Conservation (phyloP, 2,888 invertebrate species). For the Mesodorylaimus sp. region DNA sequence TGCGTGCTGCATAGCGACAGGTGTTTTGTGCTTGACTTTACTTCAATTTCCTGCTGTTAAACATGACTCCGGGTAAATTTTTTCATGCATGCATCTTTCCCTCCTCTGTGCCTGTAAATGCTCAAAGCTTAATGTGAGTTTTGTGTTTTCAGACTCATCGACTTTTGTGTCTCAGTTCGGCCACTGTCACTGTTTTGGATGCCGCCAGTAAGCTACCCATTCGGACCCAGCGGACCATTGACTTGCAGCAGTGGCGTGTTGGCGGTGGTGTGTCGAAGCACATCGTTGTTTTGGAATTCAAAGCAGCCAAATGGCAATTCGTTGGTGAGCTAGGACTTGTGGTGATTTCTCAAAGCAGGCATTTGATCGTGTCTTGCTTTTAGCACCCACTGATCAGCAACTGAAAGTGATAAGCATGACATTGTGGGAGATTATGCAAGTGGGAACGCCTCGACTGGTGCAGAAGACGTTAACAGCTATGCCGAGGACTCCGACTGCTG, state of each 20-base stretch:
- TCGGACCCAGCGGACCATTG: slow-evolving; percentile 40
- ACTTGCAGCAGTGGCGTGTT: slow-evolving; percentile 44
- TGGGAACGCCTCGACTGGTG: slow-evolving; percentile 20
- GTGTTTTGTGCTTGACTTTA: not conserved
- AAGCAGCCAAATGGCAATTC: slow-evolving; percentile 41
- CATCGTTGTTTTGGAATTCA: slow-evolving; percentile 43
- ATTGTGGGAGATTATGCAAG: slow-evolving; percentile 46
- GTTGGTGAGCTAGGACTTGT: slow-evolving; percentile 10
- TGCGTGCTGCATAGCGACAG: not conserved
- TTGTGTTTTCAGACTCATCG: slow-evolving; percentile 37
- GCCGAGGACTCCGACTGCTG: not conserved
- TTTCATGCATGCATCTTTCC: no score
- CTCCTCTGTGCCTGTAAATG: no score
- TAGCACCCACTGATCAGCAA: slow-evolving; percentile 41
- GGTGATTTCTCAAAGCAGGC: no score
- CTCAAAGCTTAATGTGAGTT: no score
- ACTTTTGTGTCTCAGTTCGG: slow-evolving; percentile 41
- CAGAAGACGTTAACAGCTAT: not conserved
- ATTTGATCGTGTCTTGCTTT: no score
- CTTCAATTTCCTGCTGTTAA: not conserved
- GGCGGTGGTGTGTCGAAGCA: slow-evolving; percentile 45
- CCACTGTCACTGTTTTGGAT: slow-evolving; percentile 43
- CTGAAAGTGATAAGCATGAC: slow-evolving; percentile 36
- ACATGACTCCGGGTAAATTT: no score
- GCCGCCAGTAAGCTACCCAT: slow-evolving; percentile 42